A percentile compares a stretch with the other conserved stretches of the same genome.
Evolutionary conservation across 2,888 invertebrate species (phyloP).

Genomic region (Hypercompe scribonia): DNA sequence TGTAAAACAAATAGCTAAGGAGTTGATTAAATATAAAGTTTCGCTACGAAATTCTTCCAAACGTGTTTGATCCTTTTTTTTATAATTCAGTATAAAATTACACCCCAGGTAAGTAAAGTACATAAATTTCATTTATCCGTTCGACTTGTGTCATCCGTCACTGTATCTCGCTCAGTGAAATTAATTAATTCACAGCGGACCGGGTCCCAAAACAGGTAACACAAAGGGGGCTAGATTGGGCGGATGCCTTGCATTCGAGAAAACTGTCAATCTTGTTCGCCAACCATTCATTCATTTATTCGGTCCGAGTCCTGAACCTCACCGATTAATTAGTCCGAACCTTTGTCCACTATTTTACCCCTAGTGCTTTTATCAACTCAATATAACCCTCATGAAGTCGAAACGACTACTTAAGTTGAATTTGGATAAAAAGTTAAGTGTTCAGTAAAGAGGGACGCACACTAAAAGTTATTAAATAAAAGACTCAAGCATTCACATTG

Average conservation of each 20-base stretch:
- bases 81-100: not conserved
- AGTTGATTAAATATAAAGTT: slow-evolving; percentile 1
- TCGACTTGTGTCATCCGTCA: slow-evolving; percentile 27
- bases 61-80: not conserved
- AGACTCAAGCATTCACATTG: not conserved
- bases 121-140: slow-evolving; percentile 30
- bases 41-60: slow-evolving; percentile 6
- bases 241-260: slow-evolving; percentile 20
- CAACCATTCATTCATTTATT: slow-evolving; percentile 35
- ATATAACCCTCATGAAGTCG: not conserved
- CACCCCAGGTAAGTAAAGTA: slow-evolving; percentile 18
- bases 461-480: not conserved
- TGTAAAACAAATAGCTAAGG: slow-evolving; percentile 1
- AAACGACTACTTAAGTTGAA: not conserved
- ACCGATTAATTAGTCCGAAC: slow-evolving; percentile 36
- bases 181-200: slow-evolving; percentile 26
- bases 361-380: not conserved
- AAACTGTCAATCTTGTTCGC: slow-evolving; percentile 31
- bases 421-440: not conserved
- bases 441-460: not conserved
- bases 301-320: slow-evolving; percentile 20
- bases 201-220: slow-evolving; percentile 17
- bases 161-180: slow-evolving; percentile 28
- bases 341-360: slow-evolving; percentile 3
- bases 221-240: not conserved